A percentile compares a stretch with the other conserved stretches of the same genome.
Conservation (phyloP, 2,113 vertebrate genomes). For the Pseudorhombus dupliciocellatus region DNA sequence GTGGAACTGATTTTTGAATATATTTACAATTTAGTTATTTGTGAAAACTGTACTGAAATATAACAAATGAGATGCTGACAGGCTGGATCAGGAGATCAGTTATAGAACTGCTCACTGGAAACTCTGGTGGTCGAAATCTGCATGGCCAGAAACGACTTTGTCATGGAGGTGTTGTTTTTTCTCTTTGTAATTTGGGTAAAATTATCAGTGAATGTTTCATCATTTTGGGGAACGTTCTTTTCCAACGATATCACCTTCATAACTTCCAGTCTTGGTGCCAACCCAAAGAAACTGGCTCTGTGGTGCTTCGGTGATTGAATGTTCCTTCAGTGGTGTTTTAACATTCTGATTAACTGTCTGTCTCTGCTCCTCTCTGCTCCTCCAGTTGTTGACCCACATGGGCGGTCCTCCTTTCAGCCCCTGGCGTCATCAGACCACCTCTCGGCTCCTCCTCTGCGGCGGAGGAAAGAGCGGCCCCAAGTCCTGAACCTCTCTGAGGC, state of each 20-base stretch:
- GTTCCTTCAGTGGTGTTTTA: background rate
- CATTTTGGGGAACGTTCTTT: background rate
- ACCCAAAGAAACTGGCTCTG: background rate
- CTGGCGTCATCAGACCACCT: slow-evolving; percentile 50
- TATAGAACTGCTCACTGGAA: too few relatives aligned
- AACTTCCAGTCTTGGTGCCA: background rate
- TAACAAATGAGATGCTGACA: too few relatives aligned
- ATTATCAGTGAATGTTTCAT: background rate
- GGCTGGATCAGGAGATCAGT: too few relatives aligned
- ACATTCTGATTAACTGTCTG: background rate
- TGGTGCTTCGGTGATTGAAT: background rate
- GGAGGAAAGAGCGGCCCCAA: slow-evolving; percentile 90
- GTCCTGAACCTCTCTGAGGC: slow-evolving; percentile 86
- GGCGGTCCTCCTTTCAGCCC: slow-evolving; percentile 72
- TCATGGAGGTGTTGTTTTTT: background rate
- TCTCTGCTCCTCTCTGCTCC: slow-evolving; percentile 65
- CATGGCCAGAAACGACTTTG: background rate
- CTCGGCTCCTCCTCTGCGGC: slow-evolving; percentile 79
- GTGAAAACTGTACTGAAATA: too few relatives aligned
- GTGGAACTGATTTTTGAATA: too few relatives aligned
- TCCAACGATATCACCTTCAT: background rate
- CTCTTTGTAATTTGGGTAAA: background rate
- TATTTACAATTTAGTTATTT: too few relatives aligned
- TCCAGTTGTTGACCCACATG: slow-evolving; percentile 81
- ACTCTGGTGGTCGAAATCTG: background rate